Conservation (phyloP, 92 coral and sea anemone species). For the Zoanthus sociatus region DNA sequence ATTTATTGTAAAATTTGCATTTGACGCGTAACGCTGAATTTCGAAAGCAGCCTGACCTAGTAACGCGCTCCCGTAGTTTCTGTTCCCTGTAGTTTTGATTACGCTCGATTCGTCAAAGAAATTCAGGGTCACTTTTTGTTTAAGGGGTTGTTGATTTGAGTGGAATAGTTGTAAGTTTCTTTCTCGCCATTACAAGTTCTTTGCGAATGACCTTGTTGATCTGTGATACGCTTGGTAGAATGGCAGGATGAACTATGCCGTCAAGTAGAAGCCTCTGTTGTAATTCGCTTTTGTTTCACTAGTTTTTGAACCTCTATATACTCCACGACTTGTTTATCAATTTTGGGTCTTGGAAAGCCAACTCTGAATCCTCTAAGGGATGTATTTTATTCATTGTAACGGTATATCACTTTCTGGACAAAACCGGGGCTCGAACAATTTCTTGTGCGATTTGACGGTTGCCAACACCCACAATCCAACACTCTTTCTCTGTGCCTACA, state of each 20-base stretch:
- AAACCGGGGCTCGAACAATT: constrained; percentile 33
- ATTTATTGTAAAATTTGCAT: constrained; percentile 47
- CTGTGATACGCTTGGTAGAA: constrained; percentile 1
- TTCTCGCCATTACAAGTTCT: constrained; percentile 25
- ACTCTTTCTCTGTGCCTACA: background rate
- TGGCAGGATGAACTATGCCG: background rate
- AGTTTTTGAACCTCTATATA: constrained; percentile 39
- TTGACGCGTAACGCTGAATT: background rate
- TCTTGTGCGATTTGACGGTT: constrained; percentile 9
- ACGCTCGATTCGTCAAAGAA: background rate
- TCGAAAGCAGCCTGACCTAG: background rate
- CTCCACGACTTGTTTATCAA: constrained; percentile 32
- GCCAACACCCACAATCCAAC: background rate
- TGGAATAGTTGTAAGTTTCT: constrained; percentile 35
- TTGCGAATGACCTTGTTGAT: constrained; percentile 41
- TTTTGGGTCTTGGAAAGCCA: constrained; percentile 28
- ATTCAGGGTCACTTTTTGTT: constrained; percentile 37
- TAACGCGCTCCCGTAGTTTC: constrained; percentile 34
- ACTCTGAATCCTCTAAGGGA: constrained; percentile 18
- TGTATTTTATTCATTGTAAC: constrained; percentile 13
- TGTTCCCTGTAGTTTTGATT: background rate
- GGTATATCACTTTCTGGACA: background rate
- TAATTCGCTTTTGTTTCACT: constrained; percentile 7
- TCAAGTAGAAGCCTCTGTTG: constrained; percentile 5
- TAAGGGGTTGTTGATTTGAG: constrained; percentile 44